phyloP scores from a whole-genome alignment of 2,113 vertebrate species.

The Eolophus roseicapilla region DNA sequence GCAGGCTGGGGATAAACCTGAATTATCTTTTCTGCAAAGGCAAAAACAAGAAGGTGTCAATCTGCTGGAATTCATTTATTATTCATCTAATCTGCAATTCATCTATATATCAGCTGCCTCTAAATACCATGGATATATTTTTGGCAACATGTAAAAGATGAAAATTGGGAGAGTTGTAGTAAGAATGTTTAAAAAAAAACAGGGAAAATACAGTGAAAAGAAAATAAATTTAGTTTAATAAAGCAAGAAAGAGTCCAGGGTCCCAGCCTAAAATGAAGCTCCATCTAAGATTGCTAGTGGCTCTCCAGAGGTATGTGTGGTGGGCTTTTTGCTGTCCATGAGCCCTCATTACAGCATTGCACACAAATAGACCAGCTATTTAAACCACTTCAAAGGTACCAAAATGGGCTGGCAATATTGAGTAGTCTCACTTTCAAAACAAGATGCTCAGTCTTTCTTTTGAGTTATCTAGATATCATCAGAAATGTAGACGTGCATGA shows the following conservation, averaged over 20 bases:
- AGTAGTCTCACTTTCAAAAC: slow-evolving; percentile 16
- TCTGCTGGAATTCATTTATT: not conserved
- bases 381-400: slow-evolving; percentile 14
- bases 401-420: slow-evolving; percentile 3
- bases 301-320: not conserved
- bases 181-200: not conserved
- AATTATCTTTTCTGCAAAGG: not conserved
- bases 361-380: not conserved
- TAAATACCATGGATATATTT: too few species aligned
- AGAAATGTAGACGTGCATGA: slow-evolving; percentile 30
- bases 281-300: not conserved
- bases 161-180: not conserved
- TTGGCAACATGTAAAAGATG: too few species aligned
- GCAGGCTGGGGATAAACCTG: not conserved
- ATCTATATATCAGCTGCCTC: too few species aligned
- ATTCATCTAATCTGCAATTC: not conserved
- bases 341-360: slow-evolving; percentile 18
- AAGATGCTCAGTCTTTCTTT: slow-evolving; percentile 18
- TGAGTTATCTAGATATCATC: slow-evolving; percentile 46
- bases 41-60: not conserved
- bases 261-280: not conserved
- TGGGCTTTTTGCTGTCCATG: not conserved
- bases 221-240: not conserved
- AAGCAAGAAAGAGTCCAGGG: not conserved
- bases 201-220: not conserved